Evolutionary conservation across 2,113 vertebrate genomes (phyloP).

Genomic region (Loxodonta africana): DNA sequence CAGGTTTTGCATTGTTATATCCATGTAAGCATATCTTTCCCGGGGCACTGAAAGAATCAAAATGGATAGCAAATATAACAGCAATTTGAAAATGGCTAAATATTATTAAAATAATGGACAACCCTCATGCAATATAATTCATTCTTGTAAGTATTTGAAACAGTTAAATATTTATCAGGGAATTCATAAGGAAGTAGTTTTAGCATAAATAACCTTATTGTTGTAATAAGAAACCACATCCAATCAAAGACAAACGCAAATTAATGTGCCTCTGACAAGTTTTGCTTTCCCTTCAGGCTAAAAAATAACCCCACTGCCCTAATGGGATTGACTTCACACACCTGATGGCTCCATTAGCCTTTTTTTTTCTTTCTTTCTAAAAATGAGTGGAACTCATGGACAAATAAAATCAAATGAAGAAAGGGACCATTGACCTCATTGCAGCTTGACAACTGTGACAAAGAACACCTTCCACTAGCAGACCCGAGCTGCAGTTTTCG

Average conservation of each 20-base stretch:
- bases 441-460: constrained; percentile 42
- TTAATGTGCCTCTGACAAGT: constrained; percentile 22
- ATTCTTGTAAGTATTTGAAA: constrained; percentile 35
- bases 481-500: not conserved
- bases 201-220: not conserved
- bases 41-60: not conserved
- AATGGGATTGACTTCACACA: constrained; percentile 70
- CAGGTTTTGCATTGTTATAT: not conserved
- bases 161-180: not conserved
- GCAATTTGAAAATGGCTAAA: constrained; percentile 38
- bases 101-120: constrained; percentile 17
- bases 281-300: constrained; percentile 41
- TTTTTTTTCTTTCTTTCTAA: constrained; percentile 26
- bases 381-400: constrained; percentile 42
- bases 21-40: not conserved
- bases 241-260: constrained; percentile 38
- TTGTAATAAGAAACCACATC: not conserved
- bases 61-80: not conserved
- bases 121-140: not conserved
- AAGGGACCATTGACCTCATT: constrained; percentile 41
- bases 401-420: constrained; percentile 67
- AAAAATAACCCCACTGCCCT: too few species aligned
- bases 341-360: constrained; percentile 67
- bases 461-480: not conserved
- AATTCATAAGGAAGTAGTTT: not conserved